Percentiles rank a stretch among this genome's conserved stretches.
Conservation (phyloP, 30 jellyfish, hydroid and myxozoan genomes). For the Hydractinia symbiolongicarpus region DNA sequence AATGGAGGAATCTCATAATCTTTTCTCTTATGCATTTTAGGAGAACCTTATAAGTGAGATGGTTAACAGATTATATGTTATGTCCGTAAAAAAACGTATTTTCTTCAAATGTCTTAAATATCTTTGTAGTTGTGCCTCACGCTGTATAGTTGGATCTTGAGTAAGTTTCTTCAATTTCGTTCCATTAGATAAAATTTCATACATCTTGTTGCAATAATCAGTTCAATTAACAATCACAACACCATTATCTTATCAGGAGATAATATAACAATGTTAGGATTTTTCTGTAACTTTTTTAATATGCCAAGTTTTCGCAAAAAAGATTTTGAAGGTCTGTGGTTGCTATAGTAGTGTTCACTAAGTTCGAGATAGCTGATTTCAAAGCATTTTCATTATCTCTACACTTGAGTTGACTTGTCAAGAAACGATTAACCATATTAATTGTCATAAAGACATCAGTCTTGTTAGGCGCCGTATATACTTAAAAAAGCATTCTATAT, state of each 20-base stretch:
- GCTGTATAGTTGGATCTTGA: too few relatives aligned
- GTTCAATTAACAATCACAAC: background rate
- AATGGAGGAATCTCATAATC: too few relatives aligned
- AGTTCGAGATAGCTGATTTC: background rate
- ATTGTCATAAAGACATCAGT: background rate
- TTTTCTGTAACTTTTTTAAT: background rate
- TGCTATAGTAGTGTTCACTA: conserved; percentile 1
- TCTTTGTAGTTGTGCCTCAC: too few relatives aligned
- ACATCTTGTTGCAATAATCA: background rate
- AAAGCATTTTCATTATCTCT: background rate
- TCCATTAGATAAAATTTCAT: too few relatives aligned
- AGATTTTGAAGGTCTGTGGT: background rate
- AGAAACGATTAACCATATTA: background rate
- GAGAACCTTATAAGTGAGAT: too few relatives aligned
- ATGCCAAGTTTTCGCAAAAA: background rate
- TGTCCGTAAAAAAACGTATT: too few relatives aligned
- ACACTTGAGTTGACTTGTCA: background rate
- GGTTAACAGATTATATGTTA: too few relatives aligned
- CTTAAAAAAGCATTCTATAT: too few relatives aligned
- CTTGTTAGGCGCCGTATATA: background rate
- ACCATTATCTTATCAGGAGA: background rate
- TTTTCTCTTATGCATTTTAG: too few relatives aligned
- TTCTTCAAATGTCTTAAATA: too few relatives aligned
- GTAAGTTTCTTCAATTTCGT: too few relatives aligned
- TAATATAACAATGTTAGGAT: background rate